These are phyloP conservation scores for Bugula neritina DNA, from an alignment of 2,888 invertebrate genomes.

Conservation along the genomic window DNA sequence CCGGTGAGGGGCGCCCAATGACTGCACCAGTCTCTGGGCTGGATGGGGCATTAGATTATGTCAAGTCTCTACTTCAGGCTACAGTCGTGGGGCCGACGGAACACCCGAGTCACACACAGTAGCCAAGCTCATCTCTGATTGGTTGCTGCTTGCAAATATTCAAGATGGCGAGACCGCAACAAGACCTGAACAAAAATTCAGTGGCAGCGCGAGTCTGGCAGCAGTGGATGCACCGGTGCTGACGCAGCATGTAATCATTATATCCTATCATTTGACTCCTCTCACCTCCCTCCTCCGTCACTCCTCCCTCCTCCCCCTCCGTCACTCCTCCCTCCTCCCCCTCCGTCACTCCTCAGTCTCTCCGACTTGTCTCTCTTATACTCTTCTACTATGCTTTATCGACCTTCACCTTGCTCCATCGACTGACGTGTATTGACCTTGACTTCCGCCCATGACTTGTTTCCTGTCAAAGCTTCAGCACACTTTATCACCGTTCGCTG, in stretches of 20 bases:
- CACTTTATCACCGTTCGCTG: too few species aligned
- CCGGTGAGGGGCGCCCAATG: too few species aligned
- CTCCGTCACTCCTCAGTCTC: too few species aligned
- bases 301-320: neutral
- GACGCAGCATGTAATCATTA: conserved; percentile 16
- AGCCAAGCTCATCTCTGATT: conserved; percentile 25
- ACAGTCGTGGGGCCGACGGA: conserved; percentile 19
- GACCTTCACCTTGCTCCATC: neutral
- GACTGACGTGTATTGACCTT: too few species aligned
- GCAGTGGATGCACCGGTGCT: conserved; percentile 13
- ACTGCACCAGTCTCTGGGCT: too few species aligned
- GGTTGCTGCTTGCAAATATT: conserved; percentile 4
- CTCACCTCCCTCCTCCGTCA: neutral
- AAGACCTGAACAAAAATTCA: neutral
- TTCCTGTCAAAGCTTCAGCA: too few species aligned
- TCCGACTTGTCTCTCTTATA: neutral
- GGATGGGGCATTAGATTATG: neutral
- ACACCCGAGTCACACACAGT: conserved; percentile 19
- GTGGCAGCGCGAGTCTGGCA: neutral
- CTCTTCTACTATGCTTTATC: neutral
- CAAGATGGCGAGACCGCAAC: neutral
- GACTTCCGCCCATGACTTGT: too few species aligned
- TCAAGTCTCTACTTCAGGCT: conserved; percentile 24
- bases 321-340: neutral
- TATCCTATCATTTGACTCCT: neutral